A percentile compares a stretch with the other conserved stretches of the same genome.
These are phyloP conservation scores for Tragelaphus oryx DNA, from an alignment of 2,797 vertebrate genomes.

Conservation along the genomic window DNA sequence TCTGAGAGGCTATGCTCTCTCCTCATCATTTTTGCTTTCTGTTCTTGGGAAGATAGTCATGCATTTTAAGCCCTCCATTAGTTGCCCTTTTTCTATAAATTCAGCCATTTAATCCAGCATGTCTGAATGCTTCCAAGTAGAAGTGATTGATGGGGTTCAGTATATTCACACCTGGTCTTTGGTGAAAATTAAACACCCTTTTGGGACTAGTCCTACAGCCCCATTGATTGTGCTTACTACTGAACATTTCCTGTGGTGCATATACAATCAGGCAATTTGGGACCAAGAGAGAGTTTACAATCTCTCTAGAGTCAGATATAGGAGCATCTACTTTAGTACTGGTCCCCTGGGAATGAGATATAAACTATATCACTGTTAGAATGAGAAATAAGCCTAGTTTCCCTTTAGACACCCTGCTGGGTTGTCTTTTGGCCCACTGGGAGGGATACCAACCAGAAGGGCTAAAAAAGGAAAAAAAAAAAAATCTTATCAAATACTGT, in stretches of 20 bases:
- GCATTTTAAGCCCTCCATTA: rapidly evolving
- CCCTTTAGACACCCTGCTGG: background rate
- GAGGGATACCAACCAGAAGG: background rate
- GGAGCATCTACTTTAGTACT: background rate
- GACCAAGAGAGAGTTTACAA: background rate
- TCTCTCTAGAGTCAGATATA: background rate
- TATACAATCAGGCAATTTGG: background rate
- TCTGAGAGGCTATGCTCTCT: background rate
- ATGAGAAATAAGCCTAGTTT: background rate
- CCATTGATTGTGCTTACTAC: background rate
- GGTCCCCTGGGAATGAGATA: background rate
- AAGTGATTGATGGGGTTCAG: background rate
- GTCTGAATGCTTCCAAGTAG: background rate
- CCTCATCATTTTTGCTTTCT: background rate
- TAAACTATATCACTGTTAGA: background rate
- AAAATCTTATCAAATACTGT: background rate
- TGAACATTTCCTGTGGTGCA: background rate
- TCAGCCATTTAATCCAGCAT: background rate
- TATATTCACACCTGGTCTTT: background rate
- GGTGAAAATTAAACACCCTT: background rate
- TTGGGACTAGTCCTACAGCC: background rate
- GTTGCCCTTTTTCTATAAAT: background rate
- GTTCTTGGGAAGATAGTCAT: rapidly evolving
- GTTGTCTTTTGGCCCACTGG: background rate
- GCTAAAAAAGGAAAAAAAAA: background rate